Percentiles rank a stretch among this genome's conserved stretches.
phyloP scores from a whole-genome alignment of 2,888 invertebrate species.

The Aspidapion aeneum region DNA sequence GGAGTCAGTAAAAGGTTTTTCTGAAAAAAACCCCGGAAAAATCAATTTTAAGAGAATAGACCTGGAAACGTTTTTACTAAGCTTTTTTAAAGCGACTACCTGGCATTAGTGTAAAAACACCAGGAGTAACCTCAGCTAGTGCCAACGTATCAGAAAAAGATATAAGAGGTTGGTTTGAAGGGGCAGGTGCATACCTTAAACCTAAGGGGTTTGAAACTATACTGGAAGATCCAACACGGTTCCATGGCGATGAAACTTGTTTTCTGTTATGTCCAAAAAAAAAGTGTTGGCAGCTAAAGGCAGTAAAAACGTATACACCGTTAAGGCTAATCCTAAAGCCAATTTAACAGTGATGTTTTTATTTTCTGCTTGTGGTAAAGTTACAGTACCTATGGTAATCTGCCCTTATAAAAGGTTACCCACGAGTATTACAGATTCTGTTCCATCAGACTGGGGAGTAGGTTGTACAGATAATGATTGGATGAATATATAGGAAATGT shows the following conservation, averaged over 20 bases:
- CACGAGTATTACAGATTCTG: conserved; percentile 31
- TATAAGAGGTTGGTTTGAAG: conserved; percentile 31
- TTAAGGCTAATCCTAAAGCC: no score
- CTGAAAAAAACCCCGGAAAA: conserved; percentile 21
- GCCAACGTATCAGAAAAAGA: conserved; percentile 28
- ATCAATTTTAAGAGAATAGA: conserved; percentile 23
- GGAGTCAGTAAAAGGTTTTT: conserved; percentile 19
- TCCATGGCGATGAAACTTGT: conserved; percentile 36
- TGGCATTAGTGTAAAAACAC: conserved; percentile 25
- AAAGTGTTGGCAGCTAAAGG: neutral
- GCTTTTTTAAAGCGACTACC: conserved; percentile 30
- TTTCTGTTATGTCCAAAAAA: conserved; percentile 34
- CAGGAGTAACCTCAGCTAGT: conserved; percentile 33
- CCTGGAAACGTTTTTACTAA: conserved; percentile 30
- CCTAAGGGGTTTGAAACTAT: conserved; percentile 21
- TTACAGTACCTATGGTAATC: no score
- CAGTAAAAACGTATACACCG: conserved; percentile 39
- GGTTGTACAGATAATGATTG: conserved; percentile 29
- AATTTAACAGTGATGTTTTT: no score
- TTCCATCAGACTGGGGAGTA: conserved; percentile 41
- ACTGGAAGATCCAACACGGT: conserved; percentile 29
- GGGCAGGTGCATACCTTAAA: conserved; percentile 25
- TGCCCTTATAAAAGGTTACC: conserved; percentile 38
- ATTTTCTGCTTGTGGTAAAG: no score
- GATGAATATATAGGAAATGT: conserved; percentile 28